A percentile compares a stretch with the other conserved stretches of the same genome.
Conservation (phyloP, 2,113 vertebrate genomes). For the Xiphophorus maculatus region DNA sequence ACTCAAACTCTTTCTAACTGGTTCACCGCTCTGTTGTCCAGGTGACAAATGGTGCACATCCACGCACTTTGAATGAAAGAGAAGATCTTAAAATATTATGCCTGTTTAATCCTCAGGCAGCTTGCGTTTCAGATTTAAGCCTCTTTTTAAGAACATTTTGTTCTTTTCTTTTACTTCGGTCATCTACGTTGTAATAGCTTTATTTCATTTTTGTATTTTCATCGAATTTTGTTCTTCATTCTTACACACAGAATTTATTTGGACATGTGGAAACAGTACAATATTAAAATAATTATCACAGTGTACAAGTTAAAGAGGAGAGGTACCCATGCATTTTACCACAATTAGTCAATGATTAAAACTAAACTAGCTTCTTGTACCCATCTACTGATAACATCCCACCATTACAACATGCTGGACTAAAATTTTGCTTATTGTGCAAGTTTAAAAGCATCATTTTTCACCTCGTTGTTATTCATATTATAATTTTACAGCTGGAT, state of each 20-base stretch:
- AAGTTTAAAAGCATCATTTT: too few species aligned
- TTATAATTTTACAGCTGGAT: too few species aligned
- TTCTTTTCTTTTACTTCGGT: not conserved
- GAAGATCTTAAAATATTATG: not conserved
- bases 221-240: not conserved
- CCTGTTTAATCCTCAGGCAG: not conserved
- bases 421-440: too few species aligned
- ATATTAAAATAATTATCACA: too few species aligned
- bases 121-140: not conserved
- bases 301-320: too few species aligned
- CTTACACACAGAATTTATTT: not conserved
- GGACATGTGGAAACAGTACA: too few species aligned
- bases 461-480: too few species aligned
- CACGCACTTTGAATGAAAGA: not conserved
- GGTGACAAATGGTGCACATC: not conserved
- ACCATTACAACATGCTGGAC: too few species aligned
- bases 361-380: too few species aligned
- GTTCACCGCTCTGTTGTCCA: not conserved
- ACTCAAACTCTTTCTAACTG: not conserved
- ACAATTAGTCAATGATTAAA: too few species aligned
- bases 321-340: too few species aligned
- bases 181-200: not conserved
- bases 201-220: not conserved
- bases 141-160: not conserved
- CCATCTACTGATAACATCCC: too few species aligned